These are phyloP conservation scores for Amblyjoppa fuscipennis DNA, from an alignment of 2,888 invertebrate genomes.

Conservation along the genomic window DNA sequence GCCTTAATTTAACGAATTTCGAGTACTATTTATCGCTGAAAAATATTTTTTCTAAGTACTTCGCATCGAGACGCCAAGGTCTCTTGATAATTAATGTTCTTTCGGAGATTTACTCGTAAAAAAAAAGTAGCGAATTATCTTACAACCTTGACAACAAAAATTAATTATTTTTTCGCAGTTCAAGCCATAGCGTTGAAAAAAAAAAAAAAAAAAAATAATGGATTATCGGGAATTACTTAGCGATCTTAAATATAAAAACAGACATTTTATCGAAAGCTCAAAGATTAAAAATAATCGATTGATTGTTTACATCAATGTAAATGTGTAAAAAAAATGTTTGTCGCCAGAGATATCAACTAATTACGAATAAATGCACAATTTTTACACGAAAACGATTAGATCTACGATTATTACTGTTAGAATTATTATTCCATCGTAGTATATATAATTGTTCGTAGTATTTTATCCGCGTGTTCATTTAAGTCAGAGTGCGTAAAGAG, in stretches of 20 bases:
- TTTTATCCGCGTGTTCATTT: conserved; percentile 30
- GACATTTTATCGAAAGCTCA: neutral
- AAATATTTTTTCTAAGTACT: too few species aligned
- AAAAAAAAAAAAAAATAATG: neutral
- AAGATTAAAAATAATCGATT: neutral
- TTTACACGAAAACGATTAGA: neutral
- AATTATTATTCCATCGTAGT: neutral
- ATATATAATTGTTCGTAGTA: neutral
- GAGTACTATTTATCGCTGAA: neutral
- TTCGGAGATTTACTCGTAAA: neutral
- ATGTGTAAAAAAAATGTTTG: neutral
- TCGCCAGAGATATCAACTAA: neutral
- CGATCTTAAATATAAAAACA: neutral
- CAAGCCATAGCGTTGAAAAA: neutral
- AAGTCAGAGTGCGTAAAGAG: conserved; percentile 7
- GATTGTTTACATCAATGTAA: neutral
- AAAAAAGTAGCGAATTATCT: conserved; percentile 12
- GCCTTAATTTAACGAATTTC: neutral
- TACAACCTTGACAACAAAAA: neutral
- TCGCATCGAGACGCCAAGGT: too few species aligned
- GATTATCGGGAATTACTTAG: neutral
- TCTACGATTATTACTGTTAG: conserved; percentile 14
- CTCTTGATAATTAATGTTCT: neutral
- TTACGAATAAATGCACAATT: neutral
- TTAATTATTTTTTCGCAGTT: neutral